A percentile compares a stretch with the other conserved stretches of the same genome.
Conservation (phyloP, 2,113 vertebrate genomes). For the Cryptomyrus ogoouensis region DNA sequence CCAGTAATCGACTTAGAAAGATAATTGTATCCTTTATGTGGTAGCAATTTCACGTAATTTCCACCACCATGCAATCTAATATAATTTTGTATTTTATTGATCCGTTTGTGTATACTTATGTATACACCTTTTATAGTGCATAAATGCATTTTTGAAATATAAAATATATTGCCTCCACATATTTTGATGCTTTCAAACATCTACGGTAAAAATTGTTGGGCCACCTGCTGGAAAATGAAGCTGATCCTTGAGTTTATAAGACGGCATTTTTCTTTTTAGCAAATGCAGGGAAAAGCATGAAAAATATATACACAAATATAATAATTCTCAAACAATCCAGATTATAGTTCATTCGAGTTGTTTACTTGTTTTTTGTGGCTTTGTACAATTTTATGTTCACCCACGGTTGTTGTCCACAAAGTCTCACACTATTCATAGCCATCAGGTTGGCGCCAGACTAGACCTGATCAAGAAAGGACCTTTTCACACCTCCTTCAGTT, state of each 20-base stretch:
- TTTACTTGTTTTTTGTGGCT: background rate
- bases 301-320: background rate
- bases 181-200: background rate
- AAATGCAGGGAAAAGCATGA: background rate
- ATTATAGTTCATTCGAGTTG: background rate
- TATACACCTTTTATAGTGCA: background rate
- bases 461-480: background rate
- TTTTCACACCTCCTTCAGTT: background rate
- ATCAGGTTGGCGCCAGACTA: background rate
- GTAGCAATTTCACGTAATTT: background rate
- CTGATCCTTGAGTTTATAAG: background rate
- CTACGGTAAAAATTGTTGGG: background rate
- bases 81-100: background rate
- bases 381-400: background rate
- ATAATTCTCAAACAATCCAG: background rate
- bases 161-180: background rate
- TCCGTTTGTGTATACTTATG: background rate
- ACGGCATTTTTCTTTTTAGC: background rate
- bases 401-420: background rate
- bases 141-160: background rate
- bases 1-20: background rate
- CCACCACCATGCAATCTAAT: background rate
- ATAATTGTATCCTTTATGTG: background rate
- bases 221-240: background rate
- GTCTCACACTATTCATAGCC: background rate